Evolutionary conservation across 2,888 invertebrate species (phyloP).

Genomic region (Chrysolina americana): DNA sequence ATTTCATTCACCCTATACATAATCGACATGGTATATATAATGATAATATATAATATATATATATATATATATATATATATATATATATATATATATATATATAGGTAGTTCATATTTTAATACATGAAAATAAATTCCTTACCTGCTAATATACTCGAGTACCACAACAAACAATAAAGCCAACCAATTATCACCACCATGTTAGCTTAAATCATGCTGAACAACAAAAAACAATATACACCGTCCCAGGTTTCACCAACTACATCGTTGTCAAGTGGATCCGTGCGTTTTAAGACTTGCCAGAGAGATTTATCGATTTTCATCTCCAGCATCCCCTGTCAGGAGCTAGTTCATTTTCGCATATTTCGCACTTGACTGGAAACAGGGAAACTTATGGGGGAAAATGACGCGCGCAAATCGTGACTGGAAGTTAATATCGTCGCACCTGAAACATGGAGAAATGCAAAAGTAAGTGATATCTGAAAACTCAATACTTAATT

Average conservation of each 20-base stretch:
- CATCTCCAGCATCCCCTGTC: conserved; percentile 41
- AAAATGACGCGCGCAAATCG: not conserved
- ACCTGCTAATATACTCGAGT: conserved; percentile 67
- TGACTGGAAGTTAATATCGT: not conserved
- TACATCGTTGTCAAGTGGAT: conserved; percentile 43
- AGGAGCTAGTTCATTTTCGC: conserved; percentile 15
- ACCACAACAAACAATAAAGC: conserved; percentile 67
- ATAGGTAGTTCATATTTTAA: not conserved
- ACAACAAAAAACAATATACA: conserved; percentile 39
- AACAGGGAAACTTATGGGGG: not conserved
- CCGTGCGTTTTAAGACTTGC: conserved; percentile 27
- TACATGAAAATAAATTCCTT: conserved; percentile 47
- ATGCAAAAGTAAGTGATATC: too few species aligned
- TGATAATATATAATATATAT: too few species aligned
- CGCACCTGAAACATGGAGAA: not conserved
- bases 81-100: too few species aligned
- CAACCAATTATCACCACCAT: conserved; percentile 63
- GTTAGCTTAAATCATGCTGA: conserved; percentile 29
- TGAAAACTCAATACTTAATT: too few species aligned
- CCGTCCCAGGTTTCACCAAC: conserved; percentile 36
- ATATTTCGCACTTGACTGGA: conserved; percentile 4
- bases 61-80: too few species aligned
- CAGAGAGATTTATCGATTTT: conserved; percentile 49
- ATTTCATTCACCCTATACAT: too few species aligned
- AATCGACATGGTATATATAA: not conserved